Evolutionary conservation across 2,113 vertebrate genomes (phyloP), one percentile per base, ranked within the genome.

Genomic region (Melanostigma gelatinosum): DNA sequence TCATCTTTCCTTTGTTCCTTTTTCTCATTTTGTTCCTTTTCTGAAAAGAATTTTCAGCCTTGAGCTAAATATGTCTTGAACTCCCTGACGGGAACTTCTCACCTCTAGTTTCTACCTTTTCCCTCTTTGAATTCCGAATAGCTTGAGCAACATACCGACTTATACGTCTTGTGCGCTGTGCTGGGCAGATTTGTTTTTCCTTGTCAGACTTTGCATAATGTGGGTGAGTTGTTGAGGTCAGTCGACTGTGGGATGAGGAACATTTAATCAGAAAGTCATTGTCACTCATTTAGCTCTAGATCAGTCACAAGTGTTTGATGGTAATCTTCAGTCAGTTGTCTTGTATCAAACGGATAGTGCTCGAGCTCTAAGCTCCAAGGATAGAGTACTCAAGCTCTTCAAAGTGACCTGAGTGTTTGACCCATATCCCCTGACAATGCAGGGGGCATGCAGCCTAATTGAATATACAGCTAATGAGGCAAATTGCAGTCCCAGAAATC

Each of bases 391-490:
- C 71, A 83, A 83, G 74, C 88, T 75, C 79, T 90, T 87, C 77
- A 86, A 69, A 87, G 85, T 81, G 88, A 81, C 86, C 84, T 55
- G 73, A 87, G 83, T 79, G 77, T 65, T 83, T 92, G 84, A 91
- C 87, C 83, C 82, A 48, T 12, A 83, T 86, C 75, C 82, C 75
- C 8, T 6, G 38, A 90, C 84, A 92, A 92, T 87, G 18, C 44
- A 50, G 60, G 73, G 74, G 40, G 72, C 8, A 20, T 27, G 75
- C 62, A 36, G 50, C 65, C 85, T 88, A 88, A 91, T 90, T 91
- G 78, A 91, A 91, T 89, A 82, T 84, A 50, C 69, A 1, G 72
- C 77, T 87, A 92, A 92, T 92, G 84, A 92, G 87, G 72, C 40
- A 88, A 87, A 90, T 89, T 76, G 84, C 55, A 0, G 72, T 38